These are phyloP conservation scores for Pomatostomus ruficeps DNA, from an alignment of 2,113 vertebrate species.

Conservation along the genomic window DNA sequence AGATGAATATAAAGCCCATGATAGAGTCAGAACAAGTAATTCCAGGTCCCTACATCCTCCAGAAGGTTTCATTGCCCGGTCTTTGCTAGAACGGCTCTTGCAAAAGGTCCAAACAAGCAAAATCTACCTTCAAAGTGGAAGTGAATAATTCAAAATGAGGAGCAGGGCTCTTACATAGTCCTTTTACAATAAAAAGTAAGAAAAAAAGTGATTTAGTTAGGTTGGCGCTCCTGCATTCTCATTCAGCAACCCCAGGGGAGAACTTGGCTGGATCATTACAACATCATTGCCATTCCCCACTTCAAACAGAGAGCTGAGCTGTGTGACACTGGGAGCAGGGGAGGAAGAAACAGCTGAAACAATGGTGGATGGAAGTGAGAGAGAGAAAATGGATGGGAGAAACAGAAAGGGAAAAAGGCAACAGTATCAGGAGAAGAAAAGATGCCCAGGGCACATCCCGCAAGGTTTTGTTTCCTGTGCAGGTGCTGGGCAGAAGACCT, in stretches of 20 bases:
- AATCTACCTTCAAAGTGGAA: not conserved
- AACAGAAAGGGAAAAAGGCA: not conserved
- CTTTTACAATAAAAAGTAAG: not conserved
- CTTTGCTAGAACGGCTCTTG: not conserved
- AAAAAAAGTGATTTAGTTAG: not conserved
- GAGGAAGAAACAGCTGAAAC: not conserved
- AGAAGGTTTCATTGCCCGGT: not conserved
- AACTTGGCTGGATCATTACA: not conserved
- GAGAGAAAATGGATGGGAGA: not conserved
- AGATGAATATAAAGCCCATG: accelerated
- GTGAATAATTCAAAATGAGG: not conserved
- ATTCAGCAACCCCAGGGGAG: not conserved
- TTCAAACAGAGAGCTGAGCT: not conserved
- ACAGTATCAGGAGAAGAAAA: not conserved
- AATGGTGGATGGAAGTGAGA: not conserved
- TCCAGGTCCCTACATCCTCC: not conserved
- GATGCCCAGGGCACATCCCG: not conserved
- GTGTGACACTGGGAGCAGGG: not conserved
- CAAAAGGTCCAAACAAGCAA: not conserved
- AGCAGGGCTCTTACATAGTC: not conserved
- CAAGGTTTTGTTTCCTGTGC: not conserved
- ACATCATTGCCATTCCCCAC: not conserved
- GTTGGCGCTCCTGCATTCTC: not conserved
- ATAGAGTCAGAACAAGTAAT: not conserved
- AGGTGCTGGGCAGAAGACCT: not conserved